Evolutionary conservation across 2,797 vertebrate species (phyloP), one percentile per base, ranked within the genome.

Genomic region (Pipistrellus kuhlii): DNA sequence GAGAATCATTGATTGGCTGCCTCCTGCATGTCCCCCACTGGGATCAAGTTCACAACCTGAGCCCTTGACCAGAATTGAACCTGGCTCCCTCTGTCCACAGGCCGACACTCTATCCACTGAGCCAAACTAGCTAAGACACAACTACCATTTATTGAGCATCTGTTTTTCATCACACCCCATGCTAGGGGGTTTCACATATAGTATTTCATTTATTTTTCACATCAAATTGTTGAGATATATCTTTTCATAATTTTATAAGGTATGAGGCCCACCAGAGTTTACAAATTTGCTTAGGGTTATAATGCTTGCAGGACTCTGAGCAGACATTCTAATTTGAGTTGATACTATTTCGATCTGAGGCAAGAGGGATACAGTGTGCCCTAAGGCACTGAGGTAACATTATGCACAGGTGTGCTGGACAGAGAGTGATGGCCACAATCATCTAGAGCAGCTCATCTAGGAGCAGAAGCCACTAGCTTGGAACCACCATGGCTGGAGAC

Each of bases 201-300:
- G 12, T 32, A 85, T 83, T 96, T 92, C 57, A 71, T 57, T 93
- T 81, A 68, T 90, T 90, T 89, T 59, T 92, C 66, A 57, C 30
- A 57, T 81, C 32, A 15, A 95, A 90, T 64, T 25, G 21, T 35
- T 95, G 89, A 85, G 27, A 83, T 66, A 44, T 5, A 25, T 68
- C 11, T 93, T 82, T 81, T 90, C 35, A 18, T 80, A 86, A 90
- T 62, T 93, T 87, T 75, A 78, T 18, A 84, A 62, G 25, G 17
- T 69, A 48, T 17, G 27, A 86, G 69, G 38, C 7, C 20, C 75
- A 73, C 44, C 7, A 94, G 62, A 3, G 10, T 46, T 88, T 59
- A 76, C 48, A 75, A 62, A 66, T 30, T 92, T 80, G 17, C 48
- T 73, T n/a, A 51, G n/a, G n/a, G 85, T 62, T 85, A n/a, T 53